phyloP scores from a whole-genome alignment of 1,140 invertebrate genomes.

The Ericerus pela region DNA sequence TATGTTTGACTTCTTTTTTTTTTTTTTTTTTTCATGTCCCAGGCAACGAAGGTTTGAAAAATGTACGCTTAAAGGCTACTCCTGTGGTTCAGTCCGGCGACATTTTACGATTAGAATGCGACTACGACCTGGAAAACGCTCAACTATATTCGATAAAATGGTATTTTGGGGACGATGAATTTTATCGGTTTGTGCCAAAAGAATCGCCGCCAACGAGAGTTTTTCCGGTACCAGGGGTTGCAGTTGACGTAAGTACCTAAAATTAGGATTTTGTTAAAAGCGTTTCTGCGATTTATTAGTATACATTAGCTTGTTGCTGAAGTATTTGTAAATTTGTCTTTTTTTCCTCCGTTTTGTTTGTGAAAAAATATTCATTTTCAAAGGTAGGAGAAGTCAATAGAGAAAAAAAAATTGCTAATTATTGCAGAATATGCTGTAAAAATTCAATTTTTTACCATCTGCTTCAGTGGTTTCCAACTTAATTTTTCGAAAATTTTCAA shows the following conservation, averaged over 20 bases:
- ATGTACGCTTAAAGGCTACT: not conserved
- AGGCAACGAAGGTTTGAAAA: not conserved
- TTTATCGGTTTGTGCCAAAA: constrained; percentile 58
- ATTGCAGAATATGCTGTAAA: no score
- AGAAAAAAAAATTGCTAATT: no score
- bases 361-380: no score
- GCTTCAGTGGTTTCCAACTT: no score
- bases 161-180: constrained; percentile 63
- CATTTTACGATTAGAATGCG: constrained; percentile 54
- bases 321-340: no score
- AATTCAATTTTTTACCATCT: no score
- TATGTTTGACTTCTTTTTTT: not conserved
- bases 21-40: not conserved
- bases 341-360: no score
- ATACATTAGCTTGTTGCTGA: no score
- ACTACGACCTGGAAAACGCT: constrained; percentile 60
- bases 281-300: no score
- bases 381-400: no score
- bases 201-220: constrained; percentile 46
- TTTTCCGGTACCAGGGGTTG: constrained; percentile 41
- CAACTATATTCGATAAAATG: constrained; percentile 68
- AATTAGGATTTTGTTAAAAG: not conserved
- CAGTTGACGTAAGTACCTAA: constrained; percentile 55
- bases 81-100: constrained; percentile 44
- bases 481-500: no score